These are phyloP conservation scores for Lasioglossum pauxillum DNA, from an alignment of 2,888 invertebrate genomes.

Conservation along the genomic window DNA sequence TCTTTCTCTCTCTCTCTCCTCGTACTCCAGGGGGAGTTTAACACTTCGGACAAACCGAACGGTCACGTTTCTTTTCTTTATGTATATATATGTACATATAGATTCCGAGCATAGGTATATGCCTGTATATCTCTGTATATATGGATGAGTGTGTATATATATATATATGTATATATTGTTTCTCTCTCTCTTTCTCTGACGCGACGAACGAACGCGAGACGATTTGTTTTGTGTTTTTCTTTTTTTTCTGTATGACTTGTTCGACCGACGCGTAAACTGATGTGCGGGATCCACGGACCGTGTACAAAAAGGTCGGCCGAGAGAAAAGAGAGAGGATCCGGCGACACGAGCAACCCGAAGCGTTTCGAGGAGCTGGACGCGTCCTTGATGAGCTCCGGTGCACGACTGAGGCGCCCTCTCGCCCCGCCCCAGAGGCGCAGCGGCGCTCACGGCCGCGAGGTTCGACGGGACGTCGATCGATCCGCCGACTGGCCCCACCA, in stretches of 20 bases:
- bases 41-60: not conserved
- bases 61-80: conserved; percentile 9
- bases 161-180: not conserved
- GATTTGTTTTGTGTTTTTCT: not conserved
- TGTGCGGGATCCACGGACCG: conserved; percentile 7
- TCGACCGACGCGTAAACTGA: conserved; percentile 20
- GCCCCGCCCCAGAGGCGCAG: conserved; percentile 85
- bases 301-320: conserved; percentile 20
- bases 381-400: conserved; percentile 85
- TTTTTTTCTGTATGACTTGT: not conserved
- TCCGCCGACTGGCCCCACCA: conserved; percentile 66
- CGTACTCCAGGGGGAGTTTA: conserved; percentile 2
- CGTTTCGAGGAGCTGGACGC: conserved; percentile 82
- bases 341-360: conserved; percentile 54
- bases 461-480: conserved; percentile 71
- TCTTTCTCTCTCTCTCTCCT: not conserved
- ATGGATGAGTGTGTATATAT: not conserved
- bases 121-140: not conserved
- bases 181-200: conserved; percentile 28
- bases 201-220: not conserved
- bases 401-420: conserved; percentile 87
- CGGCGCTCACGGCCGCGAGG: conserved; percentile 54
- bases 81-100: not conserved
- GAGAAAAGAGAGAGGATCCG: conserved; percentile 56
- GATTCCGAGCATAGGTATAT: not conserved